Percentiles rank a stretch among this genome's conserved stretches.
These are phyloP conservation scores for Lacerta viridis DNA, from an alignment of 2,797 vertebrate species.

Conservation along the genomic window DNA sequence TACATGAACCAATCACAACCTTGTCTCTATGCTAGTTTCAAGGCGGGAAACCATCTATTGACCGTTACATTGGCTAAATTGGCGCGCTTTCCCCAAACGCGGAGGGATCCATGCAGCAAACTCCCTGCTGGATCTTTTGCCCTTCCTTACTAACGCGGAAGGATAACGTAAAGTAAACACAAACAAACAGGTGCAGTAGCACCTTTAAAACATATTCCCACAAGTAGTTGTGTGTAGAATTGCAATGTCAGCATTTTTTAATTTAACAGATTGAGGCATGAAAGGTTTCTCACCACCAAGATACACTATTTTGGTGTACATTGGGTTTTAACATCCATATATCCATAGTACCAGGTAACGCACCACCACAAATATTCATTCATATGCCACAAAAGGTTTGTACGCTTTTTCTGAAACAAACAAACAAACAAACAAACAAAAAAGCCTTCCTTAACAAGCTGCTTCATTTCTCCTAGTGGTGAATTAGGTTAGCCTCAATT, in stretches of 20 bases:
- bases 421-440: not conserved
- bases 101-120: too few relatives aligned
- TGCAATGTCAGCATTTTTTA: not conserved
- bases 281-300: not conserved
- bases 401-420: not conserved
- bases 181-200: too few relatives aligned
- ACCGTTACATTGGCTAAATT: too few relatives aligned
- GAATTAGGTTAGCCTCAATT: not conserved
- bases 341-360: not conserved
- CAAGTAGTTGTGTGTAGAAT: too few relatives aligned
- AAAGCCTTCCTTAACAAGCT: not conserved
- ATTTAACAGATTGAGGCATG: not conserved
- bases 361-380: not conserved
- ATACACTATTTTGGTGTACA: not conserved
- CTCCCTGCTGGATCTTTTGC: too few relatives aligned
- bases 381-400: not conserved
- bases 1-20: too few relatives aligned
- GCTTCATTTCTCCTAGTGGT: not conserved
- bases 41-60: too few relatives aligned
- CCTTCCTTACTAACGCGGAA: too few relatives aligned
- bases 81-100: too few relatives aligned
- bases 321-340: not conserved
- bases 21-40: too few relatives aligned
- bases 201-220: too few relatives aligned
- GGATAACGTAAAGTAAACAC: too few relatives aligned